These are phyloP conservation scores for Hermodice carunculata DNA, from an alignment of 2,888 invertebrate genomes.

Conservation along the genomic window DNA sequence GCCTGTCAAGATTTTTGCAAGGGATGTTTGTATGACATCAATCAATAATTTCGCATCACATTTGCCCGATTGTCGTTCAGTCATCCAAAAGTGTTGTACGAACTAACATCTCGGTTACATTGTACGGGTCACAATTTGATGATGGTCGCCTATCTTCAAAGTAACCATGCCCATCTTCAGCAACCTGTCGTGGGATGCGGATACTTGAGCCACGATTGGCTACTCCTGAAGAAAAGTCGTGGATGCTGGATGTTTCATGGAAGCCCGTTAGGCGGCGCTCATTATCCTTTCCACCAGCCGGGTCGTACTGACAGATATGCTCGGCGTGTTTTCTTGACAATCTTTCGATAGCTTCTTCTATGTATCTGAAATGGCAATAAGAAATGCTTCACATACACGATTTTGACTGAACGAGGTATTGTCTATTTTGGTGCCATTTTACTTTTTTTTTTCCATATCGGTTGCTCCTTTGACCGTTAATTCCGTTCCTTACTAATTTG, in stretches of 20 bases:
- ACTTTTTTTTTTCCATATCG: no score
- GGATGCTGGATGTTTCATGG: conserved; percentile 94
- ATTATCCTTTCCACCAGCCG: conserved; percentile 93
- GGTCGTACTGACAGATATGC: conserved; percentile 96
- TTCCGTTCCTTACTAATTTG: no score
- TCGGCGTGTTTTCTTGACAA: conserved; percentile 89
- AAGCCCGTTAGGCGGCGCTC: conserved; percentile 89
- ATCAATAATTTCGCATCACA: no score
- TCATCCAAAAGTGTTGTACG: conserved; percentile 42
- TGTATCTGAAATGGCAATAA: conserved; percentile 80
- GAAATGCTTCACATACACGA: no score
- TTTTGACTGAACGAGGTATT: no score
- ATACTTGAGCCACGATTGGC: conserved; percentile 93
- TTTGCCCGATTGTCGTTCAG: no score
- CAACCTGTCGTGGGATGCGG: conserved; percentile 83
- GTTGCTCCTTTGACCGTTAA: no score
- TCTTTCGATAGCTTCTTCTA: conserved; percentile 94
- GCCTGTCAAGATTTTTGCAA: no score
- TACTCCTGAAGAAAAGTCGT: conserved; percentile 90
- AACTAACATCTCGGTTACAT: conserved; percentile 47
- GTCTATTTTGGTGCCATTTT: no score
- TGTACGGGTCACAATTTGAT: conserved; percentile 53
- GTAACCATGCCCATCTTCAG: conserved; percentile 73
- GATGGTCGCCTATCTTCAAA: conserved; percentile 85
- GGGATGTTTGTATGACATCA: no score